Evolutionary conservation across 2,113 vertebrate species (phyloP).

Genomic region (Dipodomys spectabilis): DNA sequence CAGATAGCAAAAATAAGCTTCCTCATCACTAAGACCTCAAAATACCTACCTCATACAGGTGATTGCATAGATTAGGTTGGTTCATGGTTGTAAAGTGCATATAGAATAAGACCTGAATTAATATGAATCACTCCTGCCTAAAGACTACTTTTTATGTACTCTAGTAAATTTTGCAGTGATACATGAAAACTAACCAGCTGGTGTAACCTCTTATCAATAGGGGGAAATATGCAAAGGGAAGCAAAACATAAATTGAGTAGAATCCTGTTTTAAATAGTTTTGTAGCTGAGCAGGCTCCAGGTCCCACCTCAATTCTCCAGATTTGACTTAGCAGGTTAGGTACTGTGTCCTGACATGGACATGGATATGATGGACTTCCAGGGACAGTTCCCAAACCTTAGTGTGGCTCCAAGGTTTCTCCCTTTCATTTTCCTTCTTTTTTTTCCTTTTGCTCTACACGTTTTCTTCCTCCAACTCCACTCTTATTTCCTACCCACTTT

Average conservation of each 20-base stretch:
- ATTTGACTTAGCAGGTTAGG: background rate
- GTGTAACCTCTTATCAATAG: background rate
- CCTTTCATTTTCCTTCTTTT: accelerated
- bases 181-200: background rate
- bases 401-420: background rate
- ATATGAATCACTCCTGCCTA: background rate
- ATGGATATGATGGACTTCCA: background rate
- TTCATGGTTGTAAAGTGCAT: background rate
- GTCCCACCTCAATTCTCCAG: background rate
- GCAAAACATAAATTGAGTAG: background rate
- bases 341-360: background rate
- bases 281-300: background rate
- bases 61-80: background rate
- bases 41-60: background rate
- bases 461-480: no score
- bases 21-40: background rate
- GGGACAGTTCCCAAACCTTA: background rate
- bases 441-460: background rate
- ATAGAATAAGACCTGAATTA: background rate
- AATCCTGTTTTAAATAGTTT: background rate
- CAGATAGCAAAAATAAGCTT: background rate
- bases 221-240: background rate
- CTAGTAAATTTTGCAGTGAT: background rate
- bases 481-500: background rate
- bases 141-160: background rate